Evolutionary conservation across 2,797 vertebrate genomes (phyloP).

Genomic region (Pachyuromys duprasi): DNA sequence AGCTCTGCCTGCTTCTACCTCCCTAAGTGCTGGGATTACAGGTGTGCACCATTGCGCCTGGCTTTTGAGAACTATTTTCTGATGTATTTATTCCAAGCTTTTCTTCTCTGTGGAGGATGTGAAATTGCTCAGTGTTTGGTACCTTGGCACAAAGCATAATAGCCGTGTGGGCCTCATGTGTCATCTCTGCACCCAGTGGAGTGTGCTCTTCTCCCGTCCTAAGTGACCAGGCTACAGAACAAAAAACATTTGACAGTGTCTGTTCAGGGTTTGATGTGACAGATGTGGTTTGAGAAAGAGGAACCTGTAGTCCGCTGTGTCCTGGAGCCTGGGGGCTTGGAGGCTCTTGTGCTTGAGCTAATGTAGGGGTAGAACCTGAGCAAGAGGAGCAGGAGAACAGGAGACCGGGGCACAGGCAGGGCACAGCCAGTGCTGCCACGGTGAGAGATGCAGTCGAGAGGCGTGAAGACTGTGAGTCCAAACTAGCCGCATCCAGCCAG

Average conservation of each 20-base stretch:
- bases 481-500: not conserved
- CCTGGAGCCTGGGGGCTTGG: not conserved
- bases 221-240: not conserved
- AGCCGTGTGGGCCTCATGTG: not conserved
- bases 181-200: accelerated
- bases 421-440: not conserved
- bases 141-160: accelerated
- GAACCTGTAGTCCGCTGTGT: not conserved
- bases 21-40: not conserved
- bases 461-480: not conserved
- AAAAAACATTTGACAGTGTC: not conserved
- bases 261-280: not conserved
- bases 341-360: not conserved
- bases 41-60: not conserved
- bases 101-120: not conserved
- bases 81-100: not conserved
- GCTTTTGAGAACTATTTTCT: not conserved
- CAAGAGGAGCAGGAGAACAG: accelerated
- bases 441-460: not conserved
- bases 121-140: not conserved
- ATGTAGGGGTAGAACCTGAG: not conserved
- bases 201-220: not conserved
- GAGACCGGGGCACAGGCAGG: not conserved
- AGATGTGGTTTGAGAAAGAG: not conserved
- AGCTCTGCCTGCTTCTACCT: not conserved